Evolutionary conservation across 1,140 invertebrate species (phyloP), one percentile per base, ranked within the genome.

Genomic region (Arctopsyche grandis): DNA sequence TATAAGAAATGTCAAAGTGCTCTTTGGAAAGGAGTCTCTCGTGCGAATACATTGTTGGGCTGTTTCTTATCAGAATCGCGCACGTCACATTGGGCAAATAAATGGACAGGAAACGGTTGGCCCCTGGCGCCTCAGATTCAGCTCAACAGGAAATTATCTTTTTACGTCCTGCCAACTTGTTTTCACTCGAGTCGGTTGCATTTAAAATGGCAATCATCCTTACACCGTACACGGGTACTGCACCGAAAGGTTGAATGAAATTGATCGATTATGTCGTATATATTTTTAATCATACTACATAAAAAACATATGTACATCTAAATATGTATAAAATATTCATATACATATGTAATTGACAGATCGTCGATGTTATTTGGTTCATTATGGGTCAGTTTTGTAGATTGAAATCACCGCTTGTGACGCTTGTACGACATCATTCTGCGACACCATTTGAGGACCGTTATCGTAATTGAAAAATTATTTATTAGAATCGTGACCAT

Each of bases 91-190:
- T 70, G 69, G 26, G 43, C 26, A 58, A 60, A 44, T 44, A 43
- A 69, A 46, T 46, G 75, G 56, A 60, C 75, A 70, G 69, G 69
- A 78, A 71, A 52, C 44, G 44, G 43, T 14, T 66, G 70, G 78
- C 69, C 69, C 78, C 21, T 75, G 78, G 78, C 78, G 78, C 78
- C 78, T 71, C 70, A 22, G 77, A 75, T 43, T 69, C 78, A 63
- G 69, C 48, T 24, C 69, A 79, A 66, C 78, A 79, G 78, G 78
- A 79, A 79, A 79, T 74, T 71, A 70, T 74, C 56, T 79, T 74
- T 79, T 75, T 73, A 69, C 38, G 22, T 21, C 7, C 9, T 38
- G 29, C 29, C 29, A 38, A 38, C 29, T 26, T 56, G 16, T 58
- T 56, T 38, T 75, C n/a, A 29, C 26, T 66, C 10, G 12, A 26